phyloP scores from a whole-genome alignment of 2,888 invertebrate genomes.

The Nemurella pictetii region DNA sequence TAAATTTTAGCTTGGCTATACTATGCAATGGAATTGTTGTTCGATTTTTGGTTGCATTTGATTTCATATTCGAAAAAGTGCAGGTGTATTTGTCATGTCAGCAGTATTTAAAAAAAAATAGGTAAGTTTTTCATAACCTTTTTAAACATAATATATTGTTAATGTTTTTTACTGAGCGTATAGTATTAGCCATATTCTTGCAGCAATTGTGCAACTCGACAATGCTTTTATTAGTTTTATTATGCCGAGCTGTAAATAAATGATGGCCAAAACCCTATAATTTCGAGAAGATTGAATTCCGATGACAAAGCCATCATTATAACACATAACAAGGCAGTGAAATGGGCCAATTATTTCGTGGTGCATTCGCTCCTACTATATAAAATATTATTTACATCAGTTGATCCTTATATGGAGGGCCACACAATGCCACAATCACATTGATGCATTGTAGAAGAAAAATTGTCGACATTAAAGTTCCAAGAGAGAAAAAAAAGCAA shows the following conservation, averaged over 20 bases:
- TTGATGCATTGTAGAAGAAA: background rate
- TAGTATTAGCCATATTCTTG: background rate
- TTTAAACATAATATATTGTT: too few species aligned
- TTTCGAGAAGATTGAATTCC: background rate
- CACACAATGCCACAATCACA: background rate
- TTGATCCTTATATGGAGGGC: background rate
- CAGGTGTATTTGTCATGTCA: too few species aligned
- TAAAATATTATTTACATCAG: background rate
- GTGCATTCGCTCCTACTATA: background rate
- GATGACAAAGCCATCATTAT: background rate
- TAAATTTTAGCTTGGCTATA: too few species aligned
- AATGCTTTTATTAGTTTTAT: background rate
- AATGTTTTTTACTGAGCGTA: too few species aligned
- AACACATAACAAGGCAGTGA: background rate
- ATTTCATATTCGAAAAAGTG: too few species aligned
- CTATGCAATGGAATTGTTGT: too few species aligned
- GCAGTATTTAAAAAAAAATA: too few species aligned
- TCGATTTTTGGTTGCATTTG: too few species aligned
- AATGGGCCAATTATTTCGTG: background rate
- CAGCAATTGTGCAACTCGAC: background rate
- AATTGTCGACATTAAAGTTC: background rate
- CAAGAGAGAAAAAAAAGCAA: too few species aligned
- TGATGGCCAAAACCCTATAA: background rate
- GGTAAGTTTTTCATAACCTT: too few species aligned
- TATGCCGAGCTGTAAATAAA: background rate